These are phyloP conservation scores for Trachymyrmex cornetzi DNA, from an alignment of 1,140 invertebrate genomes.

Conservation along the genomic window DNA sequence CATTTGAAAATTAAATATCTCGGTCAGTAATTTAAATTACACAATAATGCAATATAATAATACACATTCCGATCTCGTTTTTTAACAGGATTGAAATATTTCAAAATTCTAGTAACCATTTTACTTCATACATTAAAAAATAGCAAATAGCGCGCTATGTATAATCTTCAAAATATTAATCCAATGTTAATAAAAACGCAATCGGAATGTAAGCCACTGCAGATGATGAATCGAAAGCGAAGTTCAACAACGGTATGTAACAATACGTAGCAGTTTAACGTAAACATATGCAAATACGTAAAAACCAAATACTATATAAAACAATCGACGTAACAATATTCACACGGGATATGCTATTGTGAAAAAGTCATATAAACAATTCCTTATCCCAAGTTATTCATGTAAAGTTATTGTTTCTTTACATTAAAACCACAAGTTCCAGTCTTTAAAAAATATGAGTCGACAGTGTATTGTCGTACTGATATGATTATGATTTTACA, in stretches of 20 bases:
- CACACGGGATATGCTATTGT: background rate
- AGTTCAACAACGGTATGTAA: background rate
- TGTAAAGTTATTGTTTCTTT: conserved; percentile 13
- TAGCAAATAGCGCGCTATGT: background rate
- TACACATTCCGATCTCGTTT: conserved; percentile 17
- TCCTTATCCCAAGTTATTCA: background rate
- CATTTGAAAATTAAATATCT: background rate
- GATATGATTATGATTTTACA: conserved; percentile 82
- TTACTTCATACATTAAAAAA: background rate
- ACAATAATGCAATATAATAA: background rate
- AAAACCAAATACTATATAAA: background rate
- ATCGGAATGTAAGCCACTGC: background rate
- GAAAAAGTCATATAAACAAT: background rate
- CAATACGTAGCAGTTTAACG: background rate
- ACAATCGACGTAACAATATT: conserved; percentile 4
- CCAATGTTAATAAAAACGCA: background rate
- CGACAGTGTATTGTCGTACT: background rate
- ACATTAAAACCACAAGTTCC: background rate
- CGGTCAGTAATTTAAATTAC: background rate
- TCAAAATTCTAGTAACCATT: conserved; percentile 17
- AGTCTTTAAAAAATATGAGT: conserved; percentile 16
- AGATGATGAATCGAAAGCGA: background rate
- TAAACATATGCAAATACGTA: background rate
- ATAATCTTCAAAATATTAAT: background rate
- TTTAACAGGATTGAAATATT: conserved; percentile 17